Conservation (phyloP, 2,888 invertebrate species). For the Agriopis leucophaearia region DNA sequence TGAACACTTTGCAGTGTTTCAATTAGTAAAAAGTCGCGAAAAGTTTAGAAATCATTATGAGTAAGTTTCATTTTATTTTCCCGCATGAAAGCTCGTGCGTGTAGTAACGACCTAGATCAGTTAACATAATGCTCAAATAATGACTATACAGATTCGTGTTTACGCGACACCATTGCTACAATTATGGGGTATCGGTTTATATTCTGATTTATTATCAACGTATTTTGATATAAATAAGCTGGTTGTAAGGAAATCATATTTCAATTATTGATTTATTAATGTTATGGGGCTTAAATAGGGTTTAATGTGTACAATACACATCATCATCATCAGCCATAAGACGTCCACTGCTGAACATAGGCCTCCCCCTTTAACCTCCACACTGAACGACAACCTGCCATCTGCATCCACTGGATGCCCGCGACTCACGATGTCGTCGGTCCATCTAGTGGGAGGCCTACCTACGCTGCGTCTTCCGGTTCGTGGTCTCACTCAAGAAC, state of each 20-base stretch:
- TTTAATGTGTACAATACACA: background rate
- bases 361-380: no score
- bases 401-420: no score
- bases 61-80: background rate
- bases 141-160: slow-evolving; percentile 41
- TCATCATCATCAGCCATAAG: no score
- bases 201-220: slow-evolving; percentile 40
- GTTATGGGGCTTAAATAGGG: slow-evolving; percentile 20
- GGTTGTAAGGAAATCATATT: slow-evolving; percentile 42
- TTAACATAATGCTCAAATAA: slow-evolving; percentile 47
- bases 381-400: no score
- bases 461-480: no score
- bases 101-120: background rate
- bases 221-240: slow-evolving; percentile 33
- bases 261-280: slow-evolving; percentile 41
- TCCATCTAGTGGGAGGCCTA: no score
- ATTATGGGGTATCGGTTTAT: slow-evolving; percentile 39
- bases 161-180: slow-evolving; percentile 41
- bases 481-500: no score
- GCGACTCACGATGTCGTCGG: no score
- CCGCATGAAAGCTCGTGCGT: slow-evolving; percentile 23
- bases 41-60: background rate
- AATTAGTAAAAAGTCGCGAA: no score
- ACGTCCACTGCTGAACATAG: no score
- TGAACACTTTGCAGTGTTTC: no score